Evolutionary conservation across 2,113 vertebrate species (phyloP).

Genomic region (Catagonus wagneri): DNA sequence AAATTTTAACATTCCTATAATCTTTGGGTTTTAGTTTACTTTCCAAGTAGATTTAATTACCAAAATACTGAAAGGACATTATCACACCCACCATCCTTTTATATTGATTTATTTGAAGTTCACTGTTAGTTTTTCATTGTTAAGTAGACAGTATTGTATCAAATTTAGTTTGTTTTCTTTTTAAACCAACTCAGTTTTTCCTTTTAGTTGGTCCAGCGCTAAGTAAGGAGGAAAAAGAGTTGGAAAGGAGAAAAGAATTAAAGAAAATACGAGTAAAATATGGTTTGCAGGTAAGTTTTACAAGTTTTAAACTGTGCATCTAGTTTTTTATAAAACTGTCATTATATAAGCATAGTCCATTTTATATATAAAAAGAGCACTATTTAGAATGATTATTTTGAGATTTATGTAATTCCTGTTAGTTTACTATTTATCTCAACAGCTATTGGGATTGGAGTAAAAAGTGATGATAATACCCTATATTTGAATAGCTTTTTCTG

Average conservation of each 20-base stretch:
- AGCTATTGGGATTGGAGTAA: neutral
- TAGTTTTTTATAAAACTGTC: slow-evolving; percentile 38
- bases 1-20: neutral
- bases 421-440: neutral
- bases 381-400: slow-evolving; percentile 34
- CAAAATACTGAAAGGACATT: slow-evolving; percentile 20
- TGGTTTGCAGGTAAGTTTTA: slow-evolving; percentile 94
- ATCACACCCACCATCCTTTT: slow-evolving; percentile 1
- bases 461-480: neutral
- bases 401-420: neutral
- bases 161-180: neutral
- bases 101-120: slow-evolving; percentile 37
- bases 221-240: slow-evolving; percentile 96
- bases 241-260: slow-evolving; percentile 94
- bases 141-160: slow-evolving; percentile 14
- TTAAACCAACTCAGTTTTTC: slow-evolving; percentile 55
- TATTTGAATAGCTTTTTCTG: slow-evolving; percentile 30
- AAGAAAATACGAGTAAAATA: slow-evolving; percentile 98
- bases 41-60: slow-evolving; percentile 34
- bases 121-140: neutral
- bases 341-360: neutral
- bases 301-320: slow-evolving; percentile 1
- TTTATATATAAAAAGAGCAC: neutral
- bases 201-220: slow-evolving; percentile 88
- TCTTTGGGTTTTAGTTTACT: slow-evolving; percentile 33